Percentiles rank a stretch among this genome's conserved stretches.
phyloP scores from a whole-genome alignment of 92 coral and sea anemone genomes.

The Anthopleura xanthogrammica region DNA sequence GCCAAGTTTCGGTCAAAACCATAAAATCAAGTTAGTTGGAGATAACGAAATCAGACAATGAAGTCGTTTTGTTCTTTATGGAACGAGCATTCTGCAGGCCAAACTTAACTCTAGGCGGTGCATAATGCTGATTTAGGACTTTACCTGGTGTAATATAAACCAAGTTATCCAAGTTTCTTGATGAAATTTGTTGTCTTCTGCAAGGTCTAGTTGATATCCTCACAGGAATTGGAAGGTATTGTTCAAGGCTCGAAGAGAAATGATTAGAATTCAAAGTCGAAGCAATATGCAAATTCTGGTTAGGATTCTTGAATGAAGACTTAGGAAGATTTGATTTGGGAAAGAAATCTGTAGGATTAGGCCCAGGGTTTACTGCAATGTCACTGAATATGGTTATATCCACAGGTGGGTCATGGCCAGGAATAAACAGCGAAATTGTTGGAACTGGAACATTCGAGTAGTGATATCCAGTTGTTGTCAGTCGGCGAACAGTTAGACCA shows the following conservation, averaged over 20 bases:
- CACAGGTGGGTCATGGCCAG: too few relatives aligned
- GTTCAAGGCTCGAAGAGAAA: background rate
- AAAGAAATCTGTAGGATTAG: too few relatives aligned
- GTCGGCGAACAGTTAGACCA: background rate
- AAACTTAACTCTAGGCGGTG: background rate
- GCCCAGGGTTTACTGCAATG: background rate
- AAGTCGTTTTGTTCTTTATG: background rate
- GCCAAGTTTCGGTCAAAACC: slow-evolving; percentile 42
- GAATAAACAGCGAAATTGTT: too few relatives aligned
- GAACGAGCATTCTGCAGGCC: slow-evolving; percentile 6
- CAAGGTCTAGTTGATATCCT: background rate
- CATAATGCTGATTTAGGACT: background rate
- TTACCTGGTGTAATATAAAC: background rate
- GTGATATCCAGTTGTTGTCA: too few relatives aligned
- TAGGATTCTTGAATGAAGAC: too few relatives aligned
- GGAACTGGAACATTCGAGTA: too few relatives aligned
- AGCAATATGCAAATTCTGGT: background rate
- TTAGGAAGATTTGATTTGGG: too few relatives aligned
- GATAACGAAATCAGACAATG: background rate
- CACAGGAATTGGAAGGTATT: background rate
- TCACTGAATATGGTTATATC: too few relatives aligned
- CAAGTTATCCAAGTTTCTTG: background rate
- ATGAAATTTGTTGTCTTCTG: background rate
- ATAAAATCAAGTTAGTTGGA: slow-evolving; percentile 2
- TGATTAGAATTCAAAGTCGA: background rate